phyloP scores from a whole-genome alignment of 1,140 invertebrate species.

The Hesperophylax magnus region DNA sequence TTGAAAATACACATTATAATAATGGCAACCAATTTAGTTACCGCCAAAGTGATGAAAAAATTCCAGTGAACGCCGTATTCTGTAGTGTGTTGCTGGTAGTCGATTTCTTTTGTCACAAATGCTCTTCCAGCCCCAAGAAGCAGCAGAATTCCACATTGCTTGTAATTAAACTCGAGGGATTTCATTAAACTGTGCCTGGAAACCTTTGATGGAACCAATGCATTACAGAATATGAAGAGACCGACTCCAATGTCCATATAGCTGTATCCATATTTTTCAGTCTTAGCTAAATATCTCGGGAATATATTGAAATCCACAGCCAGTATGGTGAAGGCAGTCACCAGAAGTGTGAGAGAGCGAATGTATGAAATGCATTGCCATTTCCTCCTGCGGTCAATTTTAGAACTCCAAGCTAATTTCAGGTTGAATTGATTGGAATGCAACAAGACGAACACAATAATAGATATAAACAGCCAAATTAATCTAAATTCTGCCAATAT shows the following conservation, averaged over 20 bases:
- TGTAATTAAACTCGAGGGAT: constrained; percentile 59
- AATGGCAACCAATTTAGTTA: constrained; percentile 83
- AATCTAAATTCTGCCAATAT: constrained; percentile 61
- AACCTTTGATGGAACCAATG: constrained; percentile 76
- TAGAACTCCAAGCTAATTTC: constrained; percentile 49
- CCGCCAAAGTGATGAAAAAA: constrained; percentile 93
- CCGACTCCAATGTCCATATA: constrained; percentile 97
- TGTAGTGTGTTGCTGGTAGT: constrained; percentile 89
- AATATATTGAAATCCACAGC: constrained; percentile 94
- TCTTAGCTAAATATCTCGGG: constrained; percentile 89
- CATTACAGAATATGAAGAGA: constrained; percentile 89
- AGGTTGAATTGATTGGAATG: constrained; percentile 57
- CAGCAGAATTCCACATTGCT: constrained; percentile 72
- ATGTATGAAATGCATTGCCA: constrained; percentile 77
- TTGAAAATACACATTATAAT: constrained; percentile 70
- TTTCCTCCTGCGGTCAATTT: constrained; percentile 60
- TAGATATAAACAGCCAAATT: constrained; percentile 58
- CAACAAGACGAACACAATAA: constrained; percentile 59
- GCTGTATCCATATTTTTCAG: constrained; percentile 87
- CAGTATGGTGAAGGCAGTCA: constrained; percentile 88
- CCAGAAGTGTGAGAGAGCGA: constrained; percentile 79
- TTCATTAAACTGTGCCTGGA: constrained; percentile 59
- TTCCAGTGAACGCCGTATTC: constrained; percentile 99
- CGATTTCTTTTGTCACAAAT: constrained; percentile 74
- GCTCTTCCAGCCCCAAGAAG: constrained; percentile 81